Evolutionary conservation across 2,797 vertebrate species (phyloP).

Genomic region (Bufotes viridis): DNA sequence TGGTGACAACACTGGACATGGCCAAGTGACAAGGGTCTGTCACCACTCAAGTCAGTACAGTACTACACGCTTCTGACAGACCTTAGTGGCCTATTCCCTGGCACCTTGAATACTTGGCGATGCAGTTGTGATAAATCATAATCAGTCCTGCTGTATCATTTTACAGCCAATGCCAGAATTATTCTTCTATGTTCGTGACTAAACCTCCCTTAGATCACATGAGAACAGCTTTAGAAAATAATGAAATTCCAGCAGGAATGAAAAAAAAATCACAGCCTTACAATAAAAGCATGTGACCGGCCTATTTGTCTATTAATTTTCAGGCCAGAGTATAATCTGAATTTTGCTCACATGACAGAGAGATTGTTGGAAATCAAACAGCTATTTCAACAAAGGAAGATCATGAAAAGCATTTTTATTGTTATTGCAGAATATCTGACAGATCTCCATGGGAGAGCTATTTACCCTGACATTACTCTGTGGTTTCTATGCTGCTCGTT

Average conservation of each 20-base stretch:
- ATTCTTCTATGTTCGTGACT: slow-evolving; percentile 29
- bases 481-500: slow-evolving; percentile 38
- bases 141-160: slow-evolving; percentile 51
- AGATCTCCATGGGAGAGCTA: slow-evolving; percentile 21
- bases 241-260: slow-evolving; percentile 54
- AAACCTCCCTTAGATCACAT: slow-evolving; percentile 25
- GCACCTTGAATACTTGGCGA: slow-evolving; percentile 33
- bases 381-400: slow-evolving; percentile 44
- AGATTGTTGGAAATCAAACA: slow-evolving; percentile 47
- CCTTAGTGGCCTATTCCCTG: slow-evolving; percentile 62
- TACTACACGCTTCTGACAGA: slow-evolving; percentile 64
- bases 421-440: slow-evolving; percentile 47
- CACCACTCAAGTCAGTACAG: slow-evolving; percentile 63
- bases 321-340: slow-evolving; percentile 34
- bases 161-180: not conserved
- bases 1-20: slow-evolving; percentile 43
- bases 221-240: slow-evolving; percentile 27
- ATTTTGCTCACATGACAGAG: slow-evolving; percentile 46
- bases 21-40: slow-evolving; percentile 67
- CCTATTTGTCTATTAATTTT: slow-evolving; percentile 47
- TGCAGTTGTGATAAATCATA: slow-evolving; percentile 60
- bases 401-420: slow-evolving; percentile 53
- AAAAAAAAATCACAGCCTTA: slow-evolving; percentile 23
- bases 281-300: slow-evolving; percentile 39
- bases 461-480: slow-evolving; percentile 42